phyloP scores from a whole-genome alignment of 2,113 vertebrate genomes.

The Lichenostomus cassidix region DNA sequence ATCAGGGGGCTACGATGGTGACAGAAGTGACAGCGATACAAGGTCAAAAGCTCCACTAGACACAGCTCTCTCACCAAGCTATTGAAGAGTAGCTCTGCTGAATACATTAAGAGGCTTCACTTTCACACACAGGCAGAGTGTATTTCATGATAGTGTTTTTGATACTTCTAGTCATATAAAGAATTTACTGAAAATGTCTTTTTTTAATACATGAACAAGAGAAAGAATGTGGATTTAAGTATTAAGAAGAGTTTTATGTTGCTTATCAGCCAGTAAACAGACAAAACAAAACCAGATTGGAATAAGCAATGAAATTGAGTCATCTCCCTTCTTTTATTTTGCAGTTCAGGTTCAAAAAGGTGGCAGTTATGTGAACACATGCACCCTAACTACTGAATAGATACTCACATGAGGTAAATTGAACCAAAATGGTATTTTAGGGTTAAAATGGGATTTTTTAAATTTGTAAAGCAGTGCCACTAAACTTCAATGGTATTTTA shows the following conservation, averaged over 20 bases:
- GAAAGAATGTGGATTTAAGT: background rate
- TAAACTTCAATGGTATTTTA: background rate
- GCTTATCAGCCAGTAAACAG: background rate
- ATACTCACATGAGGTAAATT: background rate
- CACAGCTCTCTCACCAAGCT: background rate
- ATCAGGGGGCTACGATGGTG: background rate
- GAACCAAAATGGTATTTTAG: background rate
- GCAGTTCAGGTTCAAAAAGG: background rate
- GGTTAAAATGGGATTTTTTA: background rate
- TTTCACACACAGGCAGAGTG: background rate
- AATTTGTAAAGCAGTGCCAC: background rate
- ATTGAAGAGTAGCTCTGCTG: background rate
- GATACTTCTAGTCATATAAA: background rate
- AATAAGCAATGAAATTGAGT: background rate
- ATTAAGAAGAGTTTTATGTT: background rate
- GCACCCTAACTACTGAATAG: slow-evolving; percentile 4
- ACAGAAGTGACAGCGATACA: background rate
- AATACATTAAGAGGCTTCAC: background rate
- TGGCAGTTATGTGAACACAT: background rate
- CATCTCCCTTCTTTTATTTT: background rate
- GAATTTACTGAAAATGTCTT: background rate
- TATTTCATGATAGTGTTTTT: background rate
- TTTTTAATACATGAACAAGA: background rate
- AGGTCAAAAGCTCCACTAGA: background rate
- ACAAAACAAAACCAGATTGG: background rate